Percentiles rank a stretch among this genome's conserved stretches.
Conservation (phyloP, 2,797 vertebrate species). For the Lepus townsendii region DNA sequence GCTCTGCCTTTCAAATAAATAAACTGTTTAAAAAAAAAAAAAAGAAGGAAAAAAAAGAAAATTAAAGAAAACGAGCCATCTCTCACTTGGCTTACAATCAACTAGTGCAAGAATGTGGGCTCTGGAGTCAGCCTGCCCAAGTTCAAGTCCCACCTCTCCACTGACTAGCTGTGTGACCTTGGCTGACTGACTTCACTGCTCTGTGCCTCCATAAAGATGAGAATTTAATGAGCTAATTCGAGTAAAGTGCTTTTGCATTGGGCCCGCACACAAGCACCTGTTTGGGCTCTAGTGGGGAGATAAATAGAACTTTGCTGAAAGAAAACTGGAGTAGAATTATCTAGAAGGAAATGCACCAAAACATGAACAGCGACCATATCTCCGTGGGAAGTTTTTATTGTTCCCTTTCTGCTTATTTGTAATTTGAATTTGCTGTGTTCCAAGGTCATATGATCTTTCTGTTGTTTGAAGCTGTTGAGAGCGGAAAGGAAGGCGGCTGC, state of each 20-base stretch:
- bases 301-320: neutral
- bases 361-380: neutral
- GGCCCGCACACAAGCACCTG: neutral
- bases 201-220: neutral
- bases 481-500: no score
- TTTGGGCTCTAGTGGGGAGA: neutral
- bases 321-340: neutral
- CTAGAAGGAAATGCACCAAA: neutral
- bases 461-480: no score
- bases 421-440: neutral
- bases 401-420: neutral
- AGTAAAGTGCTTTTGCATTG: conserved; percentile 8
- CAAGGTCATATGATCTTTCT: no score
- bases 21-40: no score
- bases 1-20: no score
- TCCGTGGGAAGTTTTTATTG: neutral
- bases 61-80: neutral
- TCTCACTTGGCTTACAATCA: neutral
- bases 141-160: conserved; percentile 19
- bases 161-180: neutral
- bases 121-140: neutral
- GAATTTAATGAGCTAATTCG: neutral
- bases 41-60: no score
- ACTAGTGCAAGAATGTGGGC: neutral
- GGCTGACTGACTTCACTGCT: neutral